Evolutionary conservation across 2,797 vertebrate species (phyloP), one percentile per base, ranked within the genome.

Genomic region (Fratercula arctica): DNA sequence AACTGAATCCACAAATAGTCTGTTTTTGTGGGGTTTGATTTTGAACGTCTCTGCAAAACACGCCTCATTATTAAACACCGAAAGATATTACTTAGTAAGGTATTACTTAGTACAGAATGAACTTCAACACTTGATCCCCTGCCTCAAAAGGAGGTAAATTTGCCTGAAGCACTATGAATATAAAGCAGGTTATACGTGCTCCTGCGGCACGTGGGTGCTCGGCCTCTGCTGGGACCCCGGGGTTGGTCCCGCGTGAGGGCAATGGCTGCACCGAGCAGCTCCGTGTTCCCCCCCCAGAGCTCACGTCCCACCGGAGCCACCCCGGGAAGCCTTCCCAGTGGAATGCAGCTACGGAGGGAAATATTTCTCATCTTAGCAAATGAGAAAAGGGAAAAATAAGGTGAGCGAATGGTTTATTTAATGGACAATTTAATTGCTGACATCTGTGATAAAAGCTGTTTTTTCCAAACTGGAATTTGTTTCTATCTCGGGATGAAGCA

Each of bases 381-480:
- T 11, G 39, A 94, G 72, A 41, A 75, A 89, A 94, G 46, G 64
- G 74, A 73, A 93, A 94, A 96, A 76, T 67, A 95, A 97, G 96
- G 96, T 96, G 87, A 96, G 78, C 1, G 63, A 83, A 80, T 80
- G 86, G 79, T 92, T 90, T 85, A 41, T 90, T 93, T 83, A 90
- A 86, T 63, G 73, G 89, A 68, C 69, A 56, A 46, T 90, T 89
- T 97, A 97, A 97, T 97, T 95, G 96, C 73, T 96, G 96, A 91
- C 97, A 95, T 97, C 93, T 96, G 95, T 76, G 91, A 92, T 81
- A 96, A 97, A 97, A 92, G 67, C 29, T 80, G 72, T 0, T 3
- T 84, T 93, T 77, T 79, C 86, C 85, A 53, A 70, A 84, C 8
- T 72, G 86, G 89, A 88, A 67, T 81, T 96, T 88, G 70, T 96